Percentiles rank a stretch among this genome's conserved stretches.
phyloP scores from a whole-genome alignment of 2,797 vertebrate genomes.

The Falco concolor region DNA sequence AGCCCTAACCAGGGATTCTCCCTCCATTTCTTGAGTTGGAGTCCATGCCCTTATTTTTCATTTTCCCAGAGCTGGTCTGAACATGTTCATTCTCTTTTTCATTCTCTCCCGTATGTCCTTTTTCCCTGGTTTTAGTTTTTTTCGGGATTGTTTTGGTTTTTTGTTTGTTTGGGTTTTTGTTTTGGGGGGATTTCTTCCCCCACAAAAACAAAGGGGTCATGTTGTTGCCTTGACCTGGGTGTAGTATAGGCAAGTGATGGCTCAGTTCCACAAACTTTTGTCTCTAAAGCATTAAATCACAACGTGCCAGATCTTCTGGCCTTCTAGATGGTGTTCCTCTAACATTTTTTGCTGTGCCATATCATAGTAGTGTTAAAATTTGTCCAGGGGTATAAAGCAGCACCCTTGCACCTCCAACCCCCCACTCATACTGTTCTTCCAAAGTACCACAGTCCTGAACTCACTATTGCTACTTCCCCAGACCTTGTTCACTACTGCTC shows the following conservation, averaged over 20 bases:
- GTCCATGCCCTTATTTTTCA: neutral
- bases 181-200: neutral
- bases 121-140: neutral
- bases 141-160: neutral
- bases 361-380: neutral
- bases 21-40: neutral
- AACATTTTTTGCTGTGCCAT: neutral
- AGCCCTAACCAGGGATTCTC: neutral
- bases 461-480: neutral
- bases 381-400: neutral
- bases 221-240: neutral
- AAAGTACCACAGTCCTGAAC: neutral
- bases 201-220: neutral
- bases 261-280: neutral
- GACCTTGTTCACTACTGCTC: neutral
- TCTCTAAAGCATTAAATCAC: neutral
- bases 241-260: neutral
- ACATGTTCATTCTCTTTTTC: accelerated
- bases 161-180: neutral
- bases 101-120: accelerated
- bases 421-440: neutral
- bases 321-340: neutral
- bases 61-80: neutral
- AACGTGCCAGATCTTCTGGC: neutral
- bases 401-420: neutral